phyloP scores from a whole-genome alignment of 2,113 vertebrate genomes.

The Bothrops jararaca region DNA sequence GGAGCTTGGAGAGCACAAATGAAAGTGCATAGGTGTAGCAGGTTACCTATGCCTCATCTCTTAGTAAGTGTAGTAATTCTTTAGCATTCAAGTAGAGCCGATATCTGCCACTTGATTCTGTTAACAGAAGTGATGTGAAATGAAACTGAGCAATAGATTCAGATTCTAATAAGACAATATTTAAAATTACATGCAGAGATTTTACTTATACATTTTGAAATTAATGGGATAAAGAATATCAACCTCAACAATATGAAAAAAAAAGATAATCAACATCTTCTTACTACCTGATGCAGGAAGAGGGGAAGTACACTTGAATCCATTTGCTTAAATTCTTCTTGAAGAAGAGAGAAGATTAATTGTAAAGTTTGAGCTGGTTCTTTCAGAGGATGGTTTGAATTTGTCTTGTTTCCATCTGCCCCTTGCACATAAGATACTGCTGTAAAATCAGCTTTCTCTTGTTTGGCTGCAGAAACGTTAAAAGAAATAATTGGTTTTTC shows the following conservation, averaged over 20 bases:
- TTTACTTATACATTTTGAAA: neutral
- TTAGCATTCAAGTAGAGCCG: neutral
- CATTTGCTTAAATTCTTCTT: conserved; percentile 75
- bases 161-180: neutral
- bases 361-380: conserved; percentile 54
- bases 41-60: neutral
- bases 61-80: neutral
- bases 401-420: conserved; percentile 45
- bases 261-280: neutral
- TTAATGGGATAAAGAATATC: neutral
- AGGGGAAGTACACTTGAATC: conserved; percentile 85
- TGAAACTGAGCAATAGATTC: neutral
- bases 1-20: neutral
- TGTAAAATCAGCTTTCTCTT: conserved; percentile 43
- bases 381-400: conserved; percentile 51
- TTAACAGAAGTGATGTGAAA: neutral
- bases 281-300: conserved; percentile 88
- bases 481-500: conserved; percentile 40
- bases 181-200: neutral
- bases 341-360: conserved; percentile 81
- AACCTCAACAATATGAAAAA: neutral
- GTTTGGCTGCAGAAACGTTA: conserved; percentile 38
- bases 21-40: neutral
- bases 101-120: neutral
- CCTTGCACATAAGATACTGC: conserved; percentile 10